These are phyloP conservation scores for Bursaphelenchus okinawaensis DNA, from an alignment of 2,888 invertebrate genomes.

Conservation along the genomic window DNA sequence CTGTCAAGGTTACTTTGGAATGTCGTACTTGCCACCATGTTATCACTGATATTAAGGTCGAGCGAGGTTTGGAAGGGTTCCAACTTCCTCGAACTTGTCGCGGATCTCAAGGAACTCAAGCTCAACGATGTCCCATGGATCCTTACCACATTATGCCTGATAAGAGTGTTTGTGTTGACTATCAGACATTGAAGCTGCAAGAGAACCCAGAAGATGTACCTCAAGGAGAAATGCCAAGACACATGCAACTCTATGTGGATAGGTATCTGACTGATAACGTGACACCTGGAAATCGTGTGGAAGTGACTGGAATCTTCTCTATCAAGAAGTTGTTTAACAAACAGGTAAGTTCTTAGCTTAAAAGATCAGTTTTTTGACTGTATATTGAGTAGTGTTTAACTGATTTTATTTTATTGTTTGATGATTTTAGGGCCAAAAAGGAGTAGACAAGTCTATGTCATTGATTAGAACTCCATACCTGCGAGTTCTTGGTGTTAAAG, in stretches of 20 bases:
- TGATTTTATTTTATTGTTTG: not conserved
- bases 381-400: too few species aligned
- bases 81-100: conserved; percentile 70
- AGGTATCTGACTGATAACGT: conserved; percentile 85
- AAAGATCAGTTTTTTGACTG: too few species aligned
- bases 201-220: conserved; percentile 88
- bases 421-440: conserved; percentile 28
- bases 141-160: conserved; percentile 97
- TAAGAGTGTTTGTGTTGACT: conserved; percentile 93
- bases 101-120: conserved; percentile 71
- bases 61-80: conserved; percentile 92
- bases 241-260: conserved; percentile 87
- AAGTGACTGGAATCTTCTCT: conserved; percentile 83
- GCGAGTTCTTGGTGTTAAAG: conserved; percentile 82
- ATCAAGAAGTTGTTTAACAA: conserved; percentile 73
- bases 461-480: conserved; percentile 91
- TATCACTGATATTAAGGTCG: conserved; percentile 80
- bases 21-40: conserved; percentile 83
- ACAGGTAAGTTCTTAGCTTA: conserved; percentile 22
- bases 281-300: conserved; percentile 88
- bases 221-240: conserved; percentile 95
- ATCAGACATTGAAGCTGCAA: conserved; percentile 85
- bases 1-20: conserved; percentile 87
- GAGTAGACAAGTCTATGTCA: conserved; percentile 63
- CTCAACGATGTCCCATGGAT: conserved; percentile 85